phyloP scores from a whole-genome alignment of 2,888 invertebrate genomes.

The Cephalotes varians region DNA sequence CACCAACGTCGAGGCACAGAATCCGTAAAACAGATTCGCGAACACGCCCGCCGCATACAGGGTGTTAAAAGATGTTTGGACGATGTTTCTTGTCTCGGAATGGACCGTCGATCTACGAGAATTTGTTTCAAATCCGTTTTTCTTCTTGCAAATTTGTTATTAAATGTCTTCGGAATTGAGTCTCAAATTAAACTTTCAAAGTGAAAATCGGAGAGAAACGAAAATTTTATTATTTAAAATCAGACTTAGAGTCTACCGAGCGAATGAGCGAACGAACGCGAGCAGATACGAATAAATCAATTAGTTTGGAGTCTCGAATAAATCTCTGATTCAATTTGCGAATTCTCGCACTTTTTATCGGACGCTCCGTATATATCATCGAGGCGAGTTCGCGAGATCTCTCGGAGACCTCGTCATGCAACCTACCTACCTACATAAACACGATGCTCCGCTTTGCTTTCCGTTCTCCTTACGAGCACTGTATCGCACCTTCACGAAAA shows the following conservation, averaged over 20 bases:
- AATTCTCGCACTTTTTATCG: conserved; percentile 25
- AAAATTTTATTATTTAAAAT: not conserved
- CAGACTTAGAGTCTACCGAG: not conserved
- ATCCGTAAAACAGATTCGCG: conserved; percentile 8
- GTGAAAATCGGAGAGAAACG: not conserved
- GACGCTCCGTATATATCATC: conserved; percentile 21
- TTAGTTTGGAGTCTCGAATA: not conserved
- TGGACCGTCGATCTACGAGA: not conserved
- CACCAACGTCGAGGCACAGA: conserved; percentile 1
- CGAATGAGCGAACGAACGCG: not conserved
- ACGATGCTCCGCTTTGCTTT: conserved; percentile 78
- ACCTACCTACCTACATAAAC: conserved; percentile 79
- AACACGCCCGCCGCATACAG: not conserved
- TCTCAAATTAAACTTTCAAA: not conserved
- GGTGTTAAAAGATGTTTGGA: not conserved
- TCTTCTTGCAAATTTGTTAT: not conserved
- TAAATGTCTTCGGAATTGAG: not conserved
- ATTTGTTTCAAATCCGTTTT: not conserved
- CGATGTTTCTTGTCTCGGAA: not conserved
- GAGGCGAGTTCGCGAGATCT: conserved; percentile 64
- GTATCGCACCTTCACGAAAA: conserved; percentile 72
- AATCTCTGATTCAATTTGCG: not conserved
- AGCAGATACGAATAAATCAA: not conserved
- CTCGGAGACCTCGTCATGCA: conserved; percentile 70
- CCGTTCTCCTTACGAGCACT: conserved; percentile 77